Conservation (phyloP, 2,113 vertebrate species). For the Tenrec ecaudatus region DNA sequence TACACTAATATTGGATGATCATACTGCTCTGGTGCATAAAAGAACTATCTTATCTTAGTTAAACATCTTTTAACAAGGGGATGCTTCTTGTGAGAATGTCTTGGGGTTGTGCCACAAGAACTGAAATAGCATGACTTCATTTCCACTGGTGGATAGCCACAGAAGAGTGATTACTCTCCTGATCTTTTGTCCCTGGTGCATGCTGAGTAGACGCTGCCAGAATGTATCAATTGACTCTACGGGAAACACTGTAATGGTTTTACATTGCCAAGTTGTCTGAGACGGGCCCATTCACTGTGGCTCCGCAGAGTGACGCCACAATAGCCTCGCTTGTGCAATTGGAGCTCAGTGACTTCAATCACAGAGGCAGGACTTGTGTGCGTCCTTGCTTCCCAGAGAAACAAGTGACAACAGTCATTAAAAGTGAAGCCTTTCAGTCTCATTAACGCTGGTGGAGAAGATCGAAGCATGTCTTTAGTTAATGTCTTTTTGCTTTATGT, state of each 20-base stretch:
- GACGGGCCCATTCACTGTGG: not conserved
- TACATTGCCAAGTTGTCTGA: not conserved
- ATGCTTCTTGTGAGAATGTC: slow-evolving; percentile 17
- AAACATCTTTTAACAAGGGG: slow-evolving; percentile 45
- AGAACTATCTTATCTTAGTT: slow-evolving; percentile 10
- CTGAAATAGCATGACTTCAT: slow-evolving; percentile 50
- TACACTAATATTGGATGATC: not conserved
- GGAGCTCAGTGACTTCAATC: not conserved
- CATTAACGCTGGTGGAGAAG: not conserved
- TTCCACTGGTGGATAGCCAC: slow-evolving; percentile 19
- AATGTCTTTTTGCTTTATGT: not conserved
- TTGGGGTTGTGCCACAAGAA: slow-evolving; percentile 33
- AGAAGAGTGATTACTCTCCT: slow-evolving; percentile 30
- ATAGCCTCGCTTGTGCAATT: not conserved
- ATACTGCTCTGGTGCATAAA: not conserved
- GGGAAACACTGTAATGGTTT: not conserved
- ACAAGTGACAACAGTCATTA: not conserved
- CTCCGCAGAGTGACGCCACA: not conserved
- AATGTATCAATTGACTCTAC: not conserved
- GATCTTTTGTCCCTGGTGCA: slow-evolving; percentile 44
- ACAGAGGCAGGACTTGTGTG: not conserved
- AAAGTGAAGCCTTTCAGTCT: not conserved
- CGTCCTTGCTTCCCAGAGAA: not conserved
- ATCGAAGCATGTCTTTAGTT: not conserved
- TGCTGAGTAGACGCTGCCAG: slow-evolving; percentile 18